Evolutionary conservation across 1,140 invertebrate genomes (phyloP).

Genomic region (Bombus superbus): DNA sequence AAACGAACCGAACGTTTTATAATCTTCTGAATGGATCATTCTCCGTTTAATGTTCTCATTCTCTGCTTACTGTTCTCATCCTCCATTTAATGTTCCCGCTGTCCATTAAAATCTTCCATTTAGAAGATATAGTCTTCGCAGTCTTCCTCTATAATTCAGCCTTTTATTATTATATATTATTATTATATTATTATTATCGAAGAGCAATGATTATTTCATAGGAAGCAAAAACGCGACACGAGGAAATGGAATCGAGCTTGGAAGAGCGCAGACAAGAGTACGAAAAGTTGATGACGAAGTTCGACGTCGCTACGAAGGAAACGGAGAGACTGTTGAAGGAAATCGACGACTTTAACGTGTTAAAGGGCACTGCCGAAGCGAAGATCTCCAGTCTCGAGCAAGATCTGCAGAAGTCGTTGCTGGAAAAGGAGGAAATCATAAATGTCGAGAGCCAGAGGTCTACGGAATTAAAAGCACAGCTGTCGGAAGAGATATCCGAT

Average conservation of each 20-base stretch:
- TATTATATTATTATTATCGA: too few relatives aligned
- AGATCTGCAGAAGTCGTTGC: conserved; percentile 63
- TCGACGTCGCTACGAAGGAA: conserved; percentile 69
- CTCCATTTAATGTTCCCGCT: too few relatives aligned
- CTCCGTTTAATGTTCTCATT: too few relatives aligned
- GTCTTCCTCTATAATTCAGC: too few relatives aligned
- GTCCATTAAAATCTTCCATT: too few relatives aligned
- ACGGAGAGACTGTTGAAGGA: conserved; percentile 70
- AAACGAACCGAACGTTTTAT: too few relatives aligned
- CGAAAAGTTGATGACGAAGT: conserved; percentile 62
- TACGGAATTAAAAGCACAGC: conserved; percentile 56
- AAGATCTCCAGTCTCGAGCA: conserved; percentile 72
- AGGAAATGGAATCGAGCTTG: conserved; percentile 54
- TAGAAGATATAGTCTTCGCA: too few relatives aligned
- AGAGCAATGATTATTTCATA: conserved; percentile 35
- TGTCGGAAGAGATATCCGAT: conserved; percentile 70
- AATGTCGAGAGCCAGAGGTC: conserved; percentile 63
- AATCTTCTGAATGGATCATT: too few relatives aligned
- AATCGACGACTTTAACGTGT: conserved; percentile 71
- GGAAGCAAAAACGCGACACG: conserved; percentile 63
- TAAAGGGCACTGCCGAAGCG: conserved; percentile 68
- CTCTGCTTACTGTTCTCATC: too few relatives aligned
- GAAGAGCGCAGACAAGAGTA: conserved; percentile 42
- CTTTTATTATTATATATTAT: too few relatives aligned
- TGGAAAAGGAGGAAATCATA: conserved; percentile 64